A percentile compares a stretch with the other conserved stretches of the same genome.
Evolutionary conservation across 2,888 invertebrate species (phyloP).

Genomic region (Apamea anceps): DNA sequence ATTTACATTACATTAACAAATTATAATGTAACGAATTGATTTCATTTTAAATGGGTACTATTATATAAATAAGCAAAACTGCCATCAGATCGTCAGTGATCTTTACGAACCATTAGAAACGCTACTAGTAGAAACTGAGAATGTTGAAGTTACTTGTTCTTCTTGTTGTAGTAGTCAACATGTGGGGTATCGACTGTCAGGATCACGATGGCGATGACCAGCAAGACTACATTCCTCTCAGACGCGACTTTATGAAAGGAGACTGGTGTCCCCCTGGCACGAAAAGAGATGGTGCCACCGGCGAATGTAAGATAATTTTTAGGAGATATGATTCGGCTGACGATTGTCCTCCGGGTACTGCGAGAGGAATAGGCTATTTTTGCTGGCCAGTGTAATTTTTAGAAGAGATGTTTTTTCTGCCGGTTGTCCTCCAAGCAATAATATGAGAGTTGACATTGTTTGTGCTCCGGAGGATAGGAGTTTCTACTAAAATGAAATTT

Average conservation of each 20-base stretch:
- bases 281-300: fast-evolving
- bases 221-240: not conserved
- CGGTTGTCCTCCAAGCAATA: too few species aligned
- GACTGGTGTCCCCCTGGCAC: not conserved
- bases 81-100: not conserved
- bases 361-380: too few species aligned
- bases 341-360: too few species aligned
- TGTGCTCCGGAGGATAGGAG: not conserved
- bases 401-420: too few species aligned
- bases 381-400: too few species aligned
- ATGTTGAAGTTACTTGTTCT: not conserved
- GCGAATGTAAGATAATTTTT: not conserved
- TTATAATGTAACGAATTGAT: conserved; percentile 1
- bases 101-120: not conserved
- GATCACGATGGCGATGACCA: not conserved
- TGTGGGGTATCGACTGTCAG: not conserved
- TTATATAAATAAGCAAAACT: not conserved
- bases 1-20: not conserved
- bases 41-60: not conserved
- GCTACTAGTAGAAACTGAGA: not conserved
- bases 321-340: not conserved
- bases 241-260: fast-evolving
- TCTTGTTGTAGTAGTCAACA: not conserved
- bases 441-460: not conserved
- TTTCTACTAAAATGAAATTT: too few species aligned